Base-by-base conservation (phyloP, 1,140 invertebrate species). In the Akabosia matsudoensis region DNA sequence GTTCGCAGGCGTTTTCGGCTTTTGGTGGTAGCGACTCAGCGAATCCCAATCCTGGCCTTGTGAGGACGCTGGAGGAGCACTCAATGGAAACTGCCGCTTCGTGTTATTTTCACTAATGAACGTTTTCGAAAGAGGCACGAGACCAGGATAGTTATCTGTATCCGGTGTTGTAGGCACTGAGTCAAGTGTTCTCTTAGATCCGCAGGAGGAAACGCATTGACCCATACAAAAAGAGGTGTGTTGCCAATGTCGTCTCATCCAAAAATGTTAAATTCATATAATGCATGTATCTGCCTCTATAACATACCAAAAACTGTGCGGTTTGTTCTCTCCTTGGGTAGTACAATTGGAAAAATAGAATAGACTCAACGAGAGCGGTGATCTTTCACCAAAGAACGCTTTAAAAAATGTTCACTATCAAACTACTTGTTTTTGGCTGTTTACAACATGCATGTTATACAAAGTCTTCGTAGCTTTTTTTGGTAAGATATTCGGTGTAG, bases 151-250 rank as follows among this genome's bases (percentile, higher is more conserved):
- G 31, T 54, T 61, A 30, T 78, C 74, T 18, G 52, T 73, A 26
- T 74, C 67, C 14, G 77, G 77, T 22, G 74, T 75, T 61, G 74
- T 64, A 74, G 76, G 76, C 76, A 77, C 37, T 33, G 76, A 77
- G 76, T 77, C 56, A 74, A 70, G 34, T 61, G 73, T 72, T 77
- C 78, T 22, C 51, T 72, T 37, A 71, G 76, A 67, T 77, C 76
- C 67, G 54, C 78, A 67, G 30, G 76, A 67, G 31, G 76, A 78
- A 33, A 75, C 52, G 74, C 79, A 79, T 78, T 79, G 76, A 78
- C 79, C 79, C 79, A 79, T 79, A 76, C 52, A 79, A 45, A 51
- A 72, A 72, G 37, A 70, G 37, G 54, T 56, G 54, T 56, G 61
- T 67, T 67, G 61, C 30, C 61, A 31, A 30, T 67, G 61, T 67